A percentile compares a stretch with the other conserved stretches of the same genome.
Evolutionary conservation across 2,113 vertebrate species (phyloP).

Genomic region (Halichoeres trimaculatus): DNA sequence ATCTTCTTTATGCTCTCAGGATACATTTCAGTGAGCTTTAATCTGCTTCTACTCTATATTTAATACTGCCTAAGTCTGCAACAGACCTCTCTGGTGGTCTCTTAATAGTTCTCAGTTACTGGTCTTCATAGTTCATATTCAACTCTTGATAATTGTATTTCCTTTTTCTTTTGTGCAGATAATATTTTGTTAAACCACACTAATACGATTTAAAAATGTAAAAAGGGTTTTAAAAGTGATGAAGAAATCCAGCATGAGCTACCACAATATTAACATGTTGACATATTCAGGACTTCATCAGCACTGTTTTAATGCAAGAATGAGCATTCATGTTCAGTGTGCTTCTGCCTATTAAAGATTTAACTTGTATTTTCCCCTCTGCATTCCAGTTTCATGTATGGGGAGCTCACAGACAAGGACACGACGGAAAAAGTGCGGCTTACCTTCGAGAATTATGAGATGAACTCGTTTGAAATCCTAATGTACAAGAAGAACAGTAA

Average conservation of each 20-base stretch:
- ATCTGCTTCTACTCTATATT: conserved; percentile 39
- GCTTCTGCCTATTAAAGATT: conserved; percentile 43
- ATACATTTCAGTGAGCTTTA: conserved; percentile 34
- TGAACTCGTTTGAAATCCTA: conserved; percentile 98
- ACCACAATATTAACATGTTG: conserved; percentile 15
- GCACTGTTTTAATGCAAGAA: not conserved
- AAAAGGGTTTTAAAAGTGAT: not conserved
- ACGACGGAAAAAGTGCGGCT: conserved; percentile 96
- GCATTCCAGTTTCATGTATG: conserved; percentile 96
- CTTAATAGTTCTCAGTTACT: not conserved
- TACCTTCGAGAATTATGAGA: conserved; percentile 99
- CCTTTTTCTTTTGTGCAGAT: not conserved
- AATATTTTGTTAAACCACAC: not conserved
- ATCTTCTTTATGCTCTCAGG: conserved; percentile 32
- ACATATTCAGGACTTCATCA: conserved; percentile 15
- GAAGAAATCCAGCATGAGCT: not conserved
- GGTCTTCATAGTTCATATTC: not conserved
- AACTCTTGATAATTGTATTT: not conserved
- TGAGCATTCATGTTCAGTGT: not conserved
- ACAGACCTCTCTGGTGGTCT: not conserved
- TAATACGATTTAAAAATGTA: not conserved
- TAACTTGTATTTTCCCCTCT: conserved; percentile 23
- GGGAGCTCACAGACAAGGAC: conserved; percentile 98
- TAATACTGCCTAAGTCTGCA: conserved; percentile 19
- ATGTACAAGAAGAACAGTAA: conserved; percentile 99